Conservation (phyloP, 1,140 invertebrate genomes). For the Calephelis nemesis region DNA sequence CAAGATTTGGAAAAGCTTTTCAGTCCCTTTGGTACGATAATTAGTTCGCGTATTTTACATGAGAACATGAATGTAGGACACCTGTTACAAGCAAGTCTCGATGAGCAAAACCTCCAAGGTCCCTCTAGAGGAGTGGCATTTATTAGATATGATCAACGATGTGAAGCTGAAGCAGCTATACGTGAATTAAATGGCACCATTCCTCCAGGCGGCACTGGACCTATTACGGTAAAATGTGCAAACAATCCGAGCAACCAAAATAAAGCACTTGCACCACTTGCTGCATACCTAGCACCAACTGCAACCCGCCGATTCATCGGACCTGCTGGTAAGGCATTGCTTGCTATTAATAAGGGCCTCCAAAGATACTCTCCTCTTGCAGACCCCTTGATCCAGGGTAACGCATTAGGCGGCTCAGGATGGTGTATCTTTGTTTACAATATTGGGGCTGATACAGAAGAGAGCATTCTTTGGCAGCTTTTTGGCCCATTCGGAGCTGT, state of each 20-base stretch:
- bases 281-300: slow-evolving; percentile 77
- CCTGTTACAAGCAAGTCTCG: slow-evolving; percentile 65
- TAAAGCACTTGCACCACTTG: slow-evolving; percentile 74
- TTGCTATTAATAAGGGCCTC: slow-evolving; percentile 93
- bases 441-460: slow-evolving; percentile 93
- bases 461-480: slow-evolving; percentile 94
- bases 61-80: slow-evolving; percentile 88
- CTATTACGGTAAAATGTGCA: slow-evolving; percentile 82
- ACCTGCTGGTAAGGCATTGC: slow-evolving; percentile 85
- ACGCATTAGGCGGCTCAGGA: slow-evolving; percentile 86
- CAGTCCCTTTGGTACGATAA: slow-evolving; percentile 89
- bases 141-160: slow-evolving; percentile 82
- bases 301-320: slow-evolving; percentile 78
- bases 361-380: slow-evolving; percentile 92
- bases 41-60: slow-evolving; percentile 92
- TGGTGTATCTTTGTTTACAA: slow-evolving; percentile 98
- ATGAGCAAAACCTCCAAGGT: slow-evolving; percentile 68
- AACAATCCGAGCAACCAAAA: slow-evolving; percentile 83
- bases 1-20: slow-evolving; percentile 92
- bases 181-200: slow-evolving; percentile 82
- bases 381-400: slow-evolving; percentile 88
- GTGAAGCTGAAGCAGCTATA: slow-evolving; percentile 81
- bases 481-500: slow-evolving; percentile 96
- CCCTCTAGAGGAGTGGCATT: slow-evolving; percentile 82
- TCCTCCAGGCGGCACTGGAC: slow-evolving; percentile 80